Conservation (phyloP, 2,797 vertebrate species). For the Leptoclinus maculatus region DNA sequence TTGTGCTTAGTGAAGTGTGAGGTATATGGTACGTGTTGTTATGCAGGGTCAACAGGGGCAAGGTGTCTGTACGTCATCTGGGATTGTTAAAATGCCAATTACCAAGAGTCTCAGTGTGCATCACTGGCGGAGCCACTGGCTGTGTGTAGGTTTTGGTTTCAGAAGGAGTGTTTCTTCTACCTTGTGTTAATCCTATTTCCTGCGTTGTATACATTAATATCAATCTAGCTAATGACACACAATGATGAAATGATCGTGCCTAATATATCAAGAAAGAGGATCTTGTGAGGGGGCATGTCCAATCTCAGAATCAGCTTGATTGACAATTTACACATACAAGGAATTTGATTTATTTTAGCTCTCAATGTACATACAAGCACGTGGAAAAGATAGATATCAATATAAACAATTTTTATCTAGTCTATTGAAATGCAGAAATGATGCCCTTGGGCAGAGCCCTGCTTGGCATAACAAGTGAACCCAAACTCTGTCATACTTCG, state of each 20-base stretch:
- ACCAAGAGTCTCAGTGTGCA: constrained; percentile 41
- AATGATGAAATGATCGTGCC: not conserved
- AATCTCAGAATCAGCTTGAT: not conserved
- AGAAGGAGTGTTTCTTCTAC: not conserved
- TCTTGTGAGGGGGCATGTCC: not conserved
- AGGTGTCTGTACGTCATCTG: constrained; percentile 60
- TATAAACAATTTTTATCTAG: not conserved
- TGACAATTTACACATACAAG: not conserved
- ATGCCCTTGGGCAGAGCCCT: not conserved
- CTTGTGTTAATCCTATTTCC: not conserved
- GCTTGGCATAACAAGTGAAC: not conserved
- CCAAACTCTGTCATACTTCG: not conserved
- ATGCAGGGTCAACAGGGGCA: constrained; percentile 58
- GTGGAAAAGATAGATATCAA: not conserved
- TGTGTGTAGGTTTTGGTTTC: constrained; percentile 14
- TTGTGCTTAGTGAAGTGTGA: constrained; percentile 64
- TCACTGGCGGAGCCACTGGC: constrained; percentile 21
- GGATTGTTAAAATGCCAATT: constrained; percentile 73
- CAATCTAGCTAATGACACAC: not conserved
- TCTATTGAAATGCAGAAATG: not conserved
- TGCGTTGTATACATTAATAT: not conserved
- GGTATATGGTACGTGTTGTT: constrained; percentile 51
- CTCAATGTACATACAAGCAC: not conserved
- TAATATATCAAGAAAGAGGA: not conserved
- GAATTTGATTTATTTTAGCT: not conserved